Base-by-base conservation (phyloP, 2,797 vertebrate species). In the Netta rufina region DNA sequence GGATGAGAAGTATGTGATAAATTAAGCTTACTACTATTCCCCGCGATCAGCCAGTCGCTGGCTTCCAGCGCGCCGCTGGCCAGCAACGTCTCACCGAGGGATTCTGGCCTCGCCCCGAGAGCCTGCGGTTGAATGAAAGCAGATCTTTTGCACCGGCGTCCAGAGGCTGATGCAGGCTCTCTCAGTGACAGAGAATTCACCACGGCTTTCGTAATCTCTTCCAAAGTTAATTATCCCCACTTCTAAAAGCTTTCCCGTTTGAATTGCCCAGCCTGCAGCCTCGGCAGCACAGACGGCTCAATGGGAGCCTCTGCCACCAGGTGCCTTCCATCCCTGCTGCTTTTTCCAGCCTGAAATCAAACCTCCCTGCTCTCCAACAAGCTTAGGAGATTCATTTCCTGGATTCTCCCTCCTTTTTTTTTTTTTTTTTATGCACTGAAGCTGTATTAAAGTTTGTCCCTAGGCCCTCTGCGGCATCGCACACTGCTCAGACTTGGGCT, bases 71-170 rank as follows among this genome's bases (percentile, higher is more conserved):
- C 9, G 2, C 73, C 0, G 18, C 75, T 84, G 54, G 92, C 85
- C 92, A 65, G 84, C 57, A 72, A 65, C 38, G 39, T 38, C 82
- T 83, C 90, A 76, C 92, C 8, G 11, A 75, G 76, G 77, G 89
- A 92, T 93, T 73, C 93, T 24, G 74, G 88, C 81, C 90, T 65
- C 60, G 2, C 70, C 78, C 74, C 43, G 43, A 90, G 60, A 79
- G 57, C 54, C 74, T 86, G 95, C 4, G 57, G 91, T 91, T 89
- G 58, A 53, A 38, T 53, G 87, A 87, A 61, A 94, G 89, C 93
- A 90, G 91, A 91, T 87, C 58, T 90, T 39, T 72, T 39, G 75
- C 84, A 66, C 62, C 38, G 51, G 66, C 16, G 5, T n/a, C 92
- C 95, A 81, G 80, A 76, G 84, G 1, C 91, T 71, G 87, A 87